These are phyloP conservation scores for Andrena fulva DNA, from an alignment of 2,888 invertebrate species.

Conservation along the genomic window DNA sequence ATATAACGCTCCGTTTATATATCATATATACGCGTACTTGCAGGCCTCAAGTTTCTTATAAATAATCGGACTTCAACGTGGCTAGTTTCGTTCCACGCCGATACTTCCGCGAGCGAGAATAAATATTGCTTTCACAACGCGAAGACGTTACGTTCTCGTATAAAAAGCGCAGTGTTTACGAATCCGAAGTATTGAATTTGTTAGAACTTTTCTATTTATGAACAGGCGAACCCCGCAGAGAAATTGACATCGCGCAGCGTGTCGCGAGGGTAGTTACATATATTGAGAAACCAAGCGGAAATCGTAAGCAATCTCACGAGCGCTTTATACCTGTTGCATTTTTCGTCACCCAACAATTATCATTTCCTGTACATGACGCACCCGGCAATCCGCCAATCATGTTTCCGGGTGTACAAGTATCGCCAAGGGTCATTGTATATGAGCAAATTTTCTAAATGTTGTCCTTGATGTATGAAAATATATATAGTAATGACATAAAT, in stretches of 20 bases:
- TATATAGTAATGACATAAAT: slow-evolving; percentile 48
- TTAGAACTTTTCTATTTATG: slow-evolving; percentile 29
- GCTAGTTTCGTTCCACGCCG: slow-evolving; percentile 53
- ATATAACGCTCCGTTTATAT: background rate
- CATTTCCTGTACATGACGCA: slow-evolving; percentile 44
- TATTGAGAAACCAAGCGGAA: background rate
- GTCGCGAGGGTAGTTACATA: background rate
- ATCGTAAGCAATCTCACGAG: slow-evolving; percentile 13
- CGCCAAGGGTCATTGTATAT: slow-evolving; percentile 51
- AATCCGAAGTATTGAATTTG: slow-evolving; percentile 26
- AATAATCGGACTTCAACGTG: slow-evolving; percentile 33
- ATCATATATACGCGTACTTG: slow-evolving; percentile 19
- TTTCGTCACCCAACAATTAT: slow-evolving; percentile 40
- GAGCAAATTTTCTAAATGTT: slow-evolving; percentile 51
- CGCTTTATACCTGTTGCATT: slow-evolving; percentile 53
- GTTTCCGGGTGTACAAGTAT: slow-evolving; percentile 36
- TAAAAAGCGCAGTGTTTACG: slow-evolving; percentile 24
- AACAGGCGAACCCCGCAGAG: slow-evolving; percentile 8
- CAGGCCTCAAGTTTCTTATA: slow-evolving; percentile 54
- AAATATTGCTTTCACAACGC: slow-evolving; percentile 31
- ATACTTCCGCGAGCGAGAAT: slow-evolving; percentile 38
- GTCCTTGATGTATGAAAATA: slow-evolving; percentile 59
- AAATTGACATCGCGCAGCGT: slow-evolving; percentile 9
- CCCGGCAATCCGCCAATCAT: slow-evolving; percentile 37
- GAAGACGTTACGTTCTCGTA: slow-evolving; percentile 23